Conservation (phyloP, 2,797 vertebrate species). For the Hoplostethus mediterraneus region DNA sequence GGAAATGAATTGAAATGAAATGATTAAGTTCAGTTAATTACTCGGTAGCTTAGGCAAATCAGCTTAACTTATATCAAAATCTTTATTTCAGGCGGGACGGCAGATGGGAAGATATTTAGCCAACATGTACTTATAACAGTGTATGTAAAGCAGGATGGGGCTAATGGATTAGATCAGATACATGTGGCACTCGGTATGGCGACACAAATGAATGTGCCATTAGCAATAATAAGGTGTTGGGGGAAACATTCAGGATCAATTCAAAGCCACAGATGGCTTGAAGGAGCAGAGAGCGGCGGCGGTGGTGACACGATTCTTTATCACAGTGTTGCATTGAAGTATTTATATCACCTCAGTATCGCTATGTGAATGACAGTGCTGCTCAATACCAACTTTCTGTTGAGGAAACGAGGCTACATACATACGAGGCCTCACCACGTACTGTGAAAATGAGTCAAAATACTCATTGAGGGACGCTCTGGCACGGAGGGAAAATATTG, state of each 20-base stretch:
- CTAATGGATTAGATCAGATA: constrained; percentile 70
- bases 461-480: constrained; percentile 38
- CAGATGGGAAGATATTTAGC: constrained; percentile 75
- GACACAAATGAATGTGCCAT: constrained; percentile 66
- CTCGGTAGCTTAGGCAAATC: constrained; percentile 81
- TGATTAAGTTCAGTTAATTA: constrained; percentile 84
- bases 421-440: background rate
- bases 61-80: constrained; percentile 82
- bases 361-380: constrained; percentile 35
- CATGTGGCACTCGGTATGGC: constrained; percentile 47
- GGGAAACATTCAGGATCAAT: constrained; percentile 51
- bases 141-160: constrained; percentile 69
- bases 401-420: constrained; percentile 40
- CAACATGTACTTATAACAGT: constrained; percentile 73
- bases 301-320: constrained; percentile 41
- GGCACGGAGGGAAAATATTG: constrained; percentile 38
- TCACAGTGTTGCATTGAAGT: constrained; percentile 26
- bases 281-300: background rate
- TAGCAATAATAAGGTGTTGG: constrained; percentile 39
- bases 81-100: constrained; percentile 71
- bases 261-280: constrained; percentile 58
- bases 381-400: constrained; percentile 52
- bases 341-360: constrained; percentile 38
- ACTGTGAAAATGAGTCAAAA: constrained; percentile 65
- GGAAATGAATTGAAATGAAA: constrained; percentile 83